Evolutionary conservation across 2,797 vertebrate genomes (phyloP).

Genomic region (Caiman crocodilus): DNA sequence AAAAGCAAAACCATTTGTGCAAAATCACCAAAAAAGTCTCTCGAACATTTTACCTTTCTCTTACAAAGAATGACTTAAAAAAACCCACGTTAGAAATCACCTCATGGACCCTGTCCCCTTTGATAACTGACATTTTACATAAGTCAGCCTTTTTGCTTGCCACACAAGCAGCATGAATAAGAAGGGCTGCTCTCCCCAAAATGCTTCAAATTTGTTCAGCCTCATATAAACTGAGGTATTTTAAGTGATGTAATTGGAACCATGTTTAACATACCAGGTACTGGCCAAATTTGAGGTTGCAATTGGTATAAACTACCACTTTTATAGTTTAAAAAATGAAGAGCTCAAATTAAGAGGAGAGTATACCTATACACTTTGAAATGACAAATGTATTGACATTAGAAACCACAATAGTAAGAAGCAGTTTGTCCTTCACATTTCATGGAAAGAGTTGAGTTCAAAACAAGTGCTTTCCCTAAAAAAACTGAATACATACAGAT

Average conservation of each 20-base stretch:
- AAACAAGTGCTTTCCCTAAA: too few relatives aligned
- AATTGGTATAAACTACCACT: too few relatives aligned
- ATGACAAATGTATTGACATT: too few relatives aligned
- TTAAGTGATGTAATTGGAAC: not conserved
- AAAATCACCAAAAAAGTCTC: not conserved
- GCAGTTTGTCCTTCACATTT: too few relatives aligned
- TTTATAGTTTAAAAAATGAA: too few relatives aligned
- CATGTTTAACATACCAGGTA: accelerated
- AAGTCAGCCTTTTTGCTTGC: not conserved
- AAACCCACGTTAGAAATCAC: not conserved
- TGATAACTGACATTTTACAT: not conserved
- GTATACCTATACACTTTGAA: too few relatives aligned
- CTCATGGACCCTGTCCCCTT: not conserved
- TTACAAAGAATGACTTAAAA: too few relatives aligned
- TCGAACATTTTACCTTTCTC: not conserved
- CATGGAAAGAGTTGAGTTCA: too few relatives aligned
- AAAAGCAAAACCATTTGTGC: not conserved
- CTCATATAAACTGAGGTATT: not conserved
- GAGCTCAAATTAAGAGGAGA: too few relatives aligned
- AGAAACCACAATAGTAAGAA: too few relatives aligned
- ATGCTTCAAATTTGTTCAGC: not conserved
- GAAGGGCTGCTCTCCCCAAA: not conserved
- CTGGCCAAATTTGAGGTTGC: too few relatives aligned
- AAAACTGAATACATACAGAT: too few relatives aligned
- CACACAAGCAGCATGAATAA: accelerated